phyloP scores from a whole-genome alignment of 2,113 vertebrate genomes.

The Prunella fulvescens region DNA sequence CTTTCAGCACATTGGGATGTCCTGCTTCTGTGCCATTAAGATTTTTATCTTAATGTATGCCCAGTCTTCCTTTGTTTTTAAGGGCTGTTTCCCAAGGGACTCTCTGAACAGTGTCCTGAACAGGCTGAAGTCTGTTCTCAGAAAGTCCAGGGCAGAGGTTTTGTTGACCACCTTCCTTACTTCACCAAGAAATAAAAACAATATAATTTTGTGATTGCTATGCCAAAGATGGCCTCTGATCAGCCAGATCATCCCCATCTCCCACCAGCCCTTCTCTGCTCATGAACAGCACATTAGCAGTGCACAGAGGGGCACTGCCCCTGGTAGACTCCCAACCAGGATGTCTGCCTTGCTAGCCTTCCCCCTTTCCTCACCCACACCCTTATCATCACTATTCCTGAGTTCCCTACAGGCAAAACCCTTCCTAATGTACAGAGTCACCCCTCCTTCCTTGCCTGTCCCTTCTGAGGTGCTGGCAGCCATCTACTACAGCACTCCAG shows the following conservation, averaged over 20 bases:
- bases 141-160: background rate
- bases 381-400: background rate
- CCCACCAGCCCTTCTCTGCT: background rate
- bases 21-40: background rate
- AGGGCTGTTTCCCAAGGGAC: background rate
- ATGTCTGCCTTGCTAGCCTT: background rate
- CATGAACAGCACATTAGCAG: background rate
- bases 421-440: background rate
- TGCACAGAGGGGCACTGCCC: background rate
- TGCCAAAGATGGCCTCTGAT: background rate
- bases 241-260: too few relatives aligned
- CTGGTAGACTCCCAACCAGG: too few relatives aligned
- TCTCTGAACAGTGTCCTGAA: background rate
- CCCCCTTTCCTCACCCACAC: background rate
- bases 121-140: background rate
- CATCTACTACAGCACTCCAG: background rate
- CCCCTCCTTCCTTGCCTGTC: background rate
- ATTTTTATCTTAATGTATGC: background rate
- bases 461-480: background rate
- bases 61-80: background rate
- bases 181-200: background rate
- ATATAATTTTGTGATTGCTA: background rate
- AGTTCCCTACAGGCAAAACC: background rate
- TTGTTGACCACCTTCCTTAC: background rate
- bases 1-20: background rate